phyloP scores from a whole-genome alignment of 2,888 invertebrate genomes.

The Ennomos erosarius region DNA sequence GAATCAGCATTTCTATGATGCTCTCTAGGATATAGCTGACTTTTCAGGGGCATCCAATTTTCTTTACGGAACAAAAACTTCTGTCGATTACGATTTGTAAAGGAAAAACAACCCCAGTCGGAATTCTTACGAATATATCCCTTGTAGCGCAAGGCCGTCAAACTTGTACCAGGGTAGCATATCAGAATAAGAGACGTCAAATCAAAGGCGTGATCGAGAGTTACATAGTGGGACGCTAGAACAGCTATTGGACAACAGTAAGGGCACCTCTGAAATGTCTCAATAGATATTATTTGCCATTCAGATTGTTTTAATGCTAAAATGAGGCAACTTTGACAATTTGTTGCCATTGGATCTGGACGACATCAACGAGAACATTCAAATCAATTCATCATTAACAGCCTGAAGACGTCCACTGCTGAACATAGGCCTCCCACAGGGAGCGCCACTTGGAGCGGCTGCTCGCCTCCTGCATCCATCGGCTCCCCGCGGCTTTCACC shows the following conservation, averaged over 20 bases:
- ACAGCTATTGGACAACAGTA: constrained; percentile 11
- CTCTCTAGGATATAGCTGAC: constrained; percentile 6
- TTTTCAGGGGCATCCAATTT: constrained; percentile 19
- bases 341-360: no score
- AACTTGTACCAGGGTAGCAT: constrained; percentile 44
- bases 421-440: no score
- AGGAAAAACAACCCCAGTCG: constrained; percentile 36
- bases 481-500: no score
- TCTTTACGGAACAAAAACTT: constrained; percentile 27
- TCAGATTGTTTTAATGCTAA: no score
- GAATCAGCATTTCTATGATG: constrained; percentile 1
- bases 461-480: no score
- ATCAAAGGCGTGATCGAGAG: constrained; percentile 48
- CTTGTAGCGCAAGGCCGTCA: constrained; percentile 36
- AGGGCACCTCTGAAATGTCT: neutral
- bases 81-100: constrained; percentile 36
- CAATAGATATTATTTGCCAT: no score
- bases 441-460: no score
- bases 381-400: no score
- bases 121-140: constrained; percentile 34
- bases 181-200: constrained; percentile 42
- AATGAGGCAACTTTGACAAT: no score
- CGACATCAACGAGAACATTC: no score
- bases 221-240: constrained; percentile 9
- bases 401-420: no score